Percentiles rank a stretch among this genome's conserved stretches.
Evolutionary conservation across 1,140 invertebrate genomes (phyloP).

Genomic region (Pemphigus obesinymphae): DNA sequence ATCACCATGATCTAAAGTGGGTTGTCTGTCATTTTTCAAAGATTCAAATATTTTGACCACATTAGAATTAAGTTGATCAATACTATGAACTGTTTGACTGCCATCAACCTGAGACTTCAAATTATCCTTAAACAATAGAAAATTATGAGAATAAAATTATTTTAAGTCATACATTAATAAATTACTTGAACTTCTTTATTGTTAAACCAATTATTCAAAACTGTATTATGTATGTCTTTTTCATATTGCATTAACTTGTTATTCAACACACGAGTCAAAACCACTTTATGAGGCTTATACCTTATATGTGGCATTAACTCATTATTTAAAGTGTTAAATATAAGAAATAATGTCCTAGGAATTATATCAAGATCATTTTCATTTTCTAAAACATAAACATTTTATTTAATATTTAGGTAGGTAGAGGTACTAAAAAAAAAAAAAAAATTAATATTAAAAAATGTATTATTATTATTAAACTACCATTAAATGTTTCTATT

Average conservation of each 20-base stretch:
- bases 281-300: neutral
- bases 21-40: neutral
- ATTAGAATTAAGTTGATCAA: neutral
- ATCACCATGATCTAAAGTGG: neutral
- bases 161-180: neutral
- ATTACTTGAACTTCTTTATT: neutral
- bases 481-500: constrained; percentile 84
- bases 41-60: neutral
- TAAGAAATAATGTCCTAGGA: constrained; percentile 2
- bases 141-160: neutral
- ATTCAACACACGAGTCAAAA: neutral
- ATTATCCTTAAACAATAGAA: neutral
- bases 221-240: neutral
- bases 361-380: constrained; percentile 35
- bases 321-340: neutral
- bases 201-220: neutral
- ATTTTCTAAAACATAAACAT: constrained; percentile 6
- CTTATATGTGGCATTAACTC: neutral
- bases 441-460: neutral
- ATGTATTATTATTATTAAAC: no score
- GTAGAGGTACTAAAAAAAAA: neutral
- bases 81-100: neutral
- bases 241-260: neutral
- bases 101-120: neutral
- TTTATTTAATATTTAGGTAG: no score